Percentiles rank a stretch among this genome's conserved stretches.
These are phyloP conservation scores for Psilopsiagon aymara DNA, from an alignment of 2,113 vertebrate species.

Conservation along the genomic window DNA sequence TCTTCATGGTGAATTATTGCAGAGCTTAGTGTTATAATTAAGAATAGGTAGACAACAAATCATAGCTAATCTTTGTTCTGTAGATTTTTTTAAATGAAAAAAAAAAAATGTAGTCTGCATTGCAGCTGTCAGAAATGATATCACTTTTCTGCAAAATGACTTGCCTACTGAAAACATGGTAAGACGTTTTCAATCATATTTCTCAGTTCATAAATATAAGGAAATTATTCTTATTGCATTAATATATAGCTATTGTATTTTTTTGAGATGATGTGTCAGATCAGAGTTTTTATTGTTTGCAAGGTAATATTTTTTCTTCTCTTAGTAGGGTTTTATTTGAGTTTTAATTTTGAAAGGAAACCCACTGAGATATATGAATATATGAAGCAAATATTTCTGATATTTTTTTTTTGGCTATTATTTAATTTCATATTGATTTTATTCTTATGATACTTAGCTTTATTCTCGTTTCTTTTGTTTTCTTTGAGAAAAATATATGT, in stretches of 20 bases:
- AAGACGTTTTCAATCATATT: constrained; percentile 4
- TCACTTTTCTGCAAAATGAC: background rate
- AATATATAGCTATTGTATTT: background rate
- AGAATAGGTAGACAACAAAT: background rate
- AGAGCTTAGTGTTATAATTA: background rate
- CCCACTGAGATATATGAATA: background rate
- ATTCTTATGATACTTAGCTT: background rate
- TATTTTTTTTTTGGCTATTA: background rate
- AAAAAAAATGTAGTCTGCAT: background rate
- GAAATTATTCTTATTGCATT: background rate
- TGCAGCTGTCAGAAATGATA: background rate
- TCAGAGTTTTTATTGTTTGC: background rate
- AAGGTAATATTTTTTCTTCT: background rate
- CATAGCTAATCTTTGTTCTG: background rate
- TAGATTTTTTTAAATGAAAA: background rate
- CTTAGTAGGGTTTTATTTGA: background rate
- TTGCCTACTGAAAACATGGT: background rate
- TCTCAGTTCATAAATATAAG: background rate
- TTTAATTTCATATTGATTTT: constrained; percentile 12
- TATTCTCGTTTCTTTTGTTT: background rate
- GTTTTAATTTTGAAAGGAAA: constrained; percentile 19
- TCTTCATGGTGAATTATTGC: background rate
- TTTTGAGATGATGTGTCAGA: background rate
- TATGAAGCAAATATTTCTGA: background rate
- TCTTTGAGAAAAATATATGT: background rate